phyloP scores from a whole-genome alignment of 2,797 vertebrate genomes.

The Acanthurus tractus region DNA sequence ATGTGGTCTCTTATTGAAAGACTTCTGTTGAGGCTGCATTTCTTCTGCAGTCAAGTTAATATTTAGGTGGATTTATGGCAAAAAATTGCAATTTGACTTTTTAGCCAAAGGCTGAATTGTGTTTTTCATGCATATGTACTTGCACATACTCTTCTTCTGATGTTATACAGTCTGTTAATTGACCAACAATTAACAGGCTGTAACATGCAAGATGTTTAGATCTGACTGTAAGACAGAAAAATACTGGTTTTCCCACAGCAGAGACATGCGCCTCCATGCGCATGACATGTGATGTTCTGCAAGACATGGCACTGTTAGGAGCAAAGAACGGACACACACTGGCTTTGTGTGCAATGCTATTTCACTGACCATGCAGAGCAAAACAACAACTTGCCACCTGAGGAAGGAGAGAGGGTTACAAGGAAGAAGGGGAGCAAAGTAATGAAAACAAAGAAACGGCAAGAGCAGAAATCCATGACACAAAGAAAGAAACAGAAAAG shows the following conservation, averaged over 20 bases:
- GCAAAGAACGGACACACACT: slow-evolving; percentile 55
- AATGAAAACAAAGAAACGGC: slow-evolving; percentile 32
- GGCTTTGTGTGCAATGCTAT: slow-evolving; percentile 57
- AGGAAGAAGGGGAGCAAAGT: slow-evolving; percentile 30
- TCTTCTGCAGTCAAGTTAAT: slow-evolving; percentile 4
- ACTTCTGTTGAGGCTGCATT: neutral
- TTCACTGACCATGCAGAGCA: slow-evolving; percentile 80
- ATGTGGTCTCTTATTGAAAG: neutral
- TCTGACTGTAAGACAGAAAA: slow-evolving; percentile 73
- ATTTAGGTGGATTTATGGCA: neutral
- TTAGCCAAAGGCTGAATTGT: no score
- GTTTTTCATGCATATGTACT: neutral
- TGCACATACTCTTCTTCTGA: neutral
- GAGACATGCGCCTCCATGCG: slow-evolving; percentile 42
- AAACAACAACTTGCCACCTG: slow-evolving; percentile 70
- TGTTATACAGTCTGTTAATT: neutral
- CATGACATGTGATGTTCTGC: slow-evolving; percentile 56
- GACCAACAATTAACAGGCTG: neutral
- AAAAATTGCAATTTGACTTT: neutral
- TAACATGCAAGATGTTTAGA: slow-evolving; percentile 32
- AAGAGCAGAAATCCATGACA: slow-evolving; percentile 40
- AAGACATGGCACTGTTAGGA: slow-evolving; percentile 55
- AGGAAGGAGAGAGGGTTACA: slow-evolving; percentile 32
- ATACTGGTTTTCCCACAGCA: slow-evolving; percentile 15
- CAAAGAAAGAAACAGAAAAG: slow-evolving; percentile 40